These are phyloP conservation scores for Strigamia transsilvanica DNA, from an alignment of 2,888 invertebrate genomes.

Conservation along the genomic window DNA sequence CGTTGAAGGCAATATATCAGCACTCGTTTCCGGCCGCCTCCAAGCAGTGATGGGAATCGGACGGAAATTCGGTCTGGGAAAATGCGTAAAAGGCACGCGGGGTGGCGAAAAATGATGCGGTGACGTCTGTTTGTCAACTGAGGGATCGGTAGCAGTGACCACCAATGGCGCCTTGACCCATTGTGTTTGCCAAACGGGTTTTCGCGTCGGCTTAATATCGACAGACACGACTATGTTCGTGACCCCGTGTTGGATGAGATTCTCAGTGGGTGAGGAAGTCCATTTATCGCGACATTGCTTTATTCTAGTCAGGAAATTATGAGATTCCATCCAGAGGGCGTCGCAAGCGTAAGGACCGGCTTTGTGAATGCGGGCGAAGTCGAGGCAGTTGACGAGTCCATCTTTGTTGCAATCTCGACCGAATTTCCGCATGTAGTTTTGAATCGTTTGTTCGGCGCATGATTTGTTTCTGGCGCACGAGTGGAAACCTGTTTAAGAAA, in stretches of 20 bases:
- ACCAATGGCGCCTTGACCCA: constrained; percentile 24
- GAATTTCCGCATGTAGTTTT: constrained; percentile 51
- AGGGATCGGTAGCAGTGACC: background rate
- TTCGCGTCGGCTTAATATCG: background rate
- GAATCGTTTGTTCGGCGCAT: constrained; percentile 43
- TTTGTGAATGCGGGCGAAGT: constrained; percentile 58
- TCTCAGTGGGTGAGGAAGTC: constrained; percentile 6
- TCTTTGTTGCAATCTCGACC: constrained; percentile 58
- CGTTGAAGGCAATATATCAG: background rate
- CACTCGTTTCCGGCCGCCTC: background rate
- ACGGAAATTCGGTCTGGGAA: background rate
- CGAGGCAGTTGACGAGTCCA: constrained; percentile 57
- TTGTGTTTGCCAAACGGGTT: background rate
- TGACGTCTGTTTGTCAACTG: background rate
- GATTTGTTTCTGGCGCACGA: constrained; percentile 50
- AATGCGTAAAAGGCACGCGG: background rate
- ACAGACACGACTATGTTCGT: background rate
- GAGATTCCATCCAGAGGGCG: constrained; percentile 56
- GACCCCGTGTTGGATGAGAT: constrained; percentile 25
- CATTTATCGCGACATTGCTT: constrained; percentile 55
- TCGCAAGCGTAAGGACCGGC: constrained; percentile 57
- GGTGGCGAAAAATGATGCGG: background rate
- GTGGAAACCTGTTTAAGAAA: background rate
- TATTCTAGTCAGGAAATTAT: constrained; percentile 58
- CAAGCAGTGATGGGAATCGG: background rate